Base-by-base conservation (phyloP, 2,113 vertebrate genomes). In the Parus major region DNA sequence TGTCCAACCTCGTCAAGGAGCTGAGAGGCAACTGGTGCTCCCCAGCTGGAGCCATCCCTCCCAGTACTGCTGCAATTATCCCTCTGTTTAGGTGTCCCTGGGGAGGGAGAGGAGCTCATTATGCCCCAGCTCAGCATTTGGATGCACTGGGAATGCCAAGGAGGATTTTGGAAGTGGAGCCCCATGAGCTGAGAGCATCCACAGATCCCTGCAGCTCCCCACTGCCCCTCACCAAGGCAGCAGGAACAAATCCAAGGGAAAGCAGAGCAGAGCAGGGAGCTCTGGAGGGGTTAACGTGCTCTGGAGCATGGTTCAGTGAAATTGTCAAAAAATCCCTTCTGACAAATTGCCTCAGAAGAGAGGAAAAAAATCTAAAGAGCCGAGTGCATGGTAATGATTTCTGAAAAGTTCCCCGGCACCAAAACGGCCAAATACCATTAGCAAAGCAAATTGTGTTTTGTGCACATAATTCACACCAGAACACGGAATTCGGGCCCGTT, bases 341-440 rank as follows among this genome's bases (percentile, higher is more conserved):
- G 97, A 97, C 97, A 97, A 97, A 97, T 97, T 96, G 97, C 96
- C 96, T 96, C 92, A 89, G 96, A 97, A 96, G 85, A 97, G 95
- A 96, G 95, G 94, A 57, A 93, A 93, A 92, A 93, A 94, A 91
- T 66, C 86, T 82, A 73, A 93, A 94, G 91, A 92, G 93, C 84
- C 28, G 27, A 86, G 94, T 1, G 56, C 93, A 75, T 63, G 93
- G 92, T 95, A 97, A 97, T 97, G 97, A 97, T 97, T 97, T 96
- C 96, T 97, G 95, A 95, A 95, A 97, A 97, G 86, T 96, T 97
- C 93, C 84, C 87, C 75, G 77, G 90, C 94, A 95, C 96, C 96
- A 88, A 96, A 97, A 95, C 35, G 80, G 93, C 90, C 86, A 86
- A 95, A 97, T 86, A 89, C 82, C 92, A 97, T 97, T 97, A 97